Conservation (phyloP, 2,888 invertebrate genomes). For the Sipha maydis region DNA sequence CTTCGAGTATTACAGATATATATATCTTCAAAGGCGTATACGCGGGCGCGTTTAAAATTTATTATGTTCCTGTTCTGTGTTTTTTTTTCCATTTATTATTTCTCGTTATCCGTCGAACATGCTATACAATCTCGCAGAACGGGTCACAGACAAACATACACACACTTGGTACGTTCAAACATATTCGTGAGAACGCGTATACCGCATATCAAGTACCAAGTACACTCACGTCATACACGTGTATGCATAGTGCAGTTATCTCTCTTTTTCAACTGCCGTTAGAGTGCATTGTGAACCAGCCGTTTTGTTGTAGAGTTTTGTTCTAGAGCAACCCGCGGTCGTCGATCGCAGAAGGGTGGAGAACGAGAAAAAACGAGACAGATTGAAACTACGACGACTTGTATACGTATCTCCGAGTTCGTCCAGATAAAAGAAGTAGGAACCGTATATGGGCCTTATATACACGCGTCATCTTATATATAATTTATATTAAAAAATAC, state of each 20-base stretch:
- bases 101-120: neutral
- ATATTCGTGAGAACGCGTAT: conserved; percentile 13
- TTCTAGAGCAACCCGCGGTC: neutral
- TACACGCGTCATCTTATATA: neutral
- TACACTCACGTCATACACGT: neutral
- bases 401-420: neutral
- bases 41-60: neutral
- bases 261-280: neutral
- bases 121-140: neutral
- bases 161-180: neutral
- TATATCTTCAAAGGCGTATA: neutral
- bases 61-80: neutral
- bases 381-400: neutral
- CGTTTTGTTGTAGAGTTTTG: neutral
- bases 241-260: neutral
- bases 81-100: neutral
- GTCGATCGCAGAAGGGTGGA: neutral
- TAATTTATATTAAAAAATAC: neutral
- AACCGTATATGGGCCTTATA: conserved; percentile 2
- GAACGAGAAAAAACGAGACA: neutral
- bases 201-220: neutral
- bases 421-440: neutral
- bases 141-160: neutral
- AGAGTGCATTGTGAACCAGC: neutral
- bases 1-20: neutral